phyloP scores from a whole-genome alignment of 2,797 vertebrate species.

The Danio tinwini region DNA sequence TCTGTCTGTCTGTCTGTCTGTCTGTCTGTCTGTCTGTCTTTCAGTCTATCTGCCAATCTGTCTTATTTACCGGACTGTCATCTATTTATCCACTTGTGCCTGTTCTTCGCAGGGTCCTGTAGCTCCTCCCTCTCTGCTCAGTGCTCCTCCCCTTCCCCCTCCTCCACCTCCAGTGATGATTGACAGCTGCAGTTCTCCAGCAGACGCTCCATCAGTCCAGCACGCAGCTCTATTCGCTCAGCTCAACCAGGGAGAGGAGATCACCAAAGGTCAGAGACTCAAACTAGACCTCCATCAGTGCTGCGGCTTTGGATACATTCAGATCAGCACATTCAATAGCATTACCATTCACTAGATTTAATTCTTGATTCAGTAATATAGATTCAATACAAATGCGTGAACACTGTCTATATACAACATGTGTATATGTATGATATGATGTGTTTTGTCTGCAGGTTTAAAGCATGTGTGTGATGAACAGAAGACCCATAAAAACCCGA shows the following conservation, averaged over 20 bases:
- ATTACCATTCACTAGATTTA: too few species aligned
- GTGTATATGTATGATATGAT: too few species aligned
- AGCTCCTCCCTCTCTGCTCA: conserved; percentile 75
- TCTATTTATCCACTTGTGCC: too few species aligned
- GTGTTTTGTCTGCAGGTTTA: conserved; percentile 78
- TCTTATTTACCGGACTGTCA: too few species aligned
- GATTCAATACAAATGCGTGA: too few species aligned
- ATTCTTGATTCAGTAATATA: too few species aligned
- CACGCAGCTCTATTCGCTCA: conserved; percentile 91
- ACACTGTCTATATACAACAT: too few species aligned
- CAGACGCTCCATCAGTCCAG: conserved; percentile 69
- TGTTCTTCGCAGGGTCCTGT: conserved; percentile 75
- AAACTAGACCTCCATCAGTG: not conserved
- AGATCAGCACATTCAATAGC: too few species aligned
- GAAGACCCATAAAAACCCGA: conserved; percentile 95
- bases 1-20: conserved; percentile 14
- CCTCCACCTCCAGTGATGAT: conserved; percentile 82
- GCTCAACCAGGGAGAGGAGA: conserved; percentile 94
- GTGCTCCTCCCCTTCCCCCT: conserved; percentile 76
- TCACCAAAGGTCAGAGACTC: conserved; percentile 86
- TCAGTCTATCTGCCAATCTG: too few species aligned
- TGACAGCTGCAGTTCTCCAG: conserved; percentile 68
- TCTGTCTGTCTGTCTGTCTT: too few species aligned
- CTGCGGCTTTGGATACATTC: too few species aligned
- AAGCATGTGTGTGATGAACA: conserved; percentile 89